Base-by-base conservation (phyloP, 2,888 invertebrate species). In the Drosophila trichaetosa region DNA sequence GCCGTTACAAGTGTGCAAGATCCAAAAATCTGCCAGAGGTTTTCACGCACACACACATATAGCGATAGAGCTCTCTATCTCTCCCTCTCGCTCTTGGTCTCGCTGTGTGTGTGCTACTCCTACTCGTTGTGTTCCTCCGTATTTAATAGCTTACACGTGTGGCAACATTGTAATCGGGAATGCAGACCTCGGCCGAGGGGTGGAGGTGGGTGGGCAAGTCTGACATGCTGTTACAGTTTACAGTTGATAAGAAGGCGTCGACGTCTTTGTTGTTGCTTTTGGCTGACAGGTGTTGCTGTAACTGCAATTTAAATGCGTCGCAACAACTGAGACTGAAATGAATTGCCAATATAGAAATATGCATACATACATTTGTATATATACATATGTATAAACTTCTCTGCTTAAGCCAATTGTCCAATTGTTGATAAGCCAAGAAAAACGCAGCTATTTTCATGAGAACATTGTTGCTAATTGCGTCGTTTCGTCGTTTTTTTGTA, bases 91-190 rank as follows among this genome's bases (percentile, higher is more conserved):
- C 42, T 31, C 36, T 34, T 16, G 4, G 21, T 40, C 24, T 18
- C 11, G 10, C 33, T 11, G 21, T 21, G n/a, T 21, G 42, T 42
- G 42, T 46, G 7, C 46, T 21, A 10, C 40, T 42, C 46, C 21
- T 31, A 13, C n/a, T 24, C 18, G n/a, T 24, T 18, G 48, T 57
- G 27, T 33, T 53, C 58, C 62, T 67, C 66, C 68, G 79, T 71
- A 77, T 86, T 83, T 73, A 78, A 83, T 71, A 48, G 74, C 63
- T 74, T 87, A 85, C 89, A 83, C 83, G 89, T 83, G 83, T 70
- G 66, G 56, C 66, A 78, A 88, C 87, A 88, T 66, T 78, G 86
- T 86, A 71, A 67, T 66, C 57, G 51, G 57, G 13, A 42, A 29
- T 38, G 63, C 27, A 24, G 57, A 42, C 48, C 21, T 21, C 34